Base-by-base conservation (phyloP, 2,113 vertebrate species). In the Otus sunia region DNA sequence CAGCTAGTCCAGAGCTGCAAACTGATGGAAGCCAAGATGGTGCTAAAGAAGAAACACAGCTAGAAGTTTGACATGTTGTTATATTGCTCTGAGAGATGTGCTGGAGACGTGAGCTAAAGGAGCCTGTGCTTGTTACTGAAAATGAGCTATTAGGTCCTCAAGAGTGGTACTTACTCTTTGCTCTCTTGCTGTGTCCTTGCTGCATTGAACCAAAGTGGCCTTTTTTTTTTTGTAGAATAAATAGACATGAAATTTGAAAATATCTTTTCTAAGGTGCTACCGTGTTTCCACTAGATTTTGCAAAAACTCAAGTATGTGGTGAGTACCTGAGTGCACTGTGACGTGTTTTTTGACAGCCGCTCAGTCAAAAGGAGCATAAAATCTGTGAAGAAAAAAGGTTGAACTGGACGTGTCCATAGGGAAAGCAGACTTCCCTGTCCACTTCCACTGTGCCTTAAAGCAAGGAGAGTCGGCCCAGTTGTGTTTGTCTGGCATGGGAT, bases 41-140 rank as follows among this genome's bases (percentile, higher is more conserved):
- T 60, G 56, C 69, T 39, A 41, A 64, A 59, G 60, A 55, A 89
- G 69, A 45, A 94, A 66, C 10, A 0, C 60, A 41, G 29, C 55
- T 20, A 6, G 45, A 75, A 41, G 52, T 19, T 22, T 67, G 49
- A 60, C 1, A 0, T 47, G 60, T 75, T 89, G 45, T 75, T n/a
- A 3, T 12, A 1, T 45, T 63, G 55, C 41, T 87, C 56, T 0
- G 0, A 52, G 58, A 63, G 72, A 55, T 16, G 0, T 32, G 50
- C 63, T 47, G 37, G 43, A 86, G 63, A 22, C 2, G 0, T 6
- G 64, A 76, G 89, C 68, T 63, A 11, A 29, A 58, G 79, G 45
- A 95, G 29, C 29, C 37, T 49, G 29, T 41, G 71, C 11, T 80
- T 80, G 16, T 23, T 20, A 15, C 47, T 90, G 66, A 50, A 55